Evolutionary conservation across 2,113 vertebrate genomes (phyloP), one percentile per base, ranked within the genome.

Genomic region (Zosterops borbonicus): DNA sequence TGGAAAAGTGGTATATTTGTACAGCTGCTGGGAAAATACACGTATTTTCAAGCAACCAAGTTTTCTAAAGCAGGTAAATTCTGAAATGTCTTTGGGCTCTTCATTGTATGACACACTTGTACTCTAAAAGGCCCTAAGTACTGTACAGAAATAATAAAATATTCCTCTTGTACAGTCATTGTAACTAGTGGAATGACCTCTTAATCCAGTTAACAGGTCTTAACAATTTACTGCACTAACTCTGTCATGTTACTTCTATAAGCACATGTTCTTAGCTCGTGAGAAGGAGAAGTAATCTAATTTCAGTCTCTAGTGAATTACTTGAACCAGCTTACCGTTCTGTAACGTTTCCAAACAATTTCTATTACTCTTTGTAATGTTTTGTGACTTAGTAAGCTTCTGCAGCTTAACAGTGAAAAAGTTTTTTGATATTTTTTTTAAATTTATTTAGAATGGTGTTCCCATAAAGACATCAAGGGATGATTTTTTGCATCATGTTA

Each of bases 361-460:
- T 67, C 6, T 39, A 37, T 46, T 68, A 55, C 50, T 76, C 75
- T 60, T 64, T 31, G 5, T 11, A 68, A 73, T 27, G 8, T 27
- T 29, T 76, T 50, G 6, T 47, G 49, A 19, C 2, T 59, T 39
- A 25, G 3, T 60, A 69, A 81, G 6, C 9, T 83, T 77, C 21
- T 83, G 9, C 16, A 71, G 2, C 23, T 59, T 83, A 17, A 67
- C 9, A 52, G 18, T 50, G 16, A 65, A 64, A 69, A 78, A 0
- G 1, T 3, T 13, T 31, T 39, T 20, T n/a, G 11, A 2, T 11
- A 11, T n/a, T 15, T 2, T 11, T n/a, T 44, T 25, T 31, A 10
- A 39, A 39, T 18, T 71, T 42, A 44, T 76, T 59, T 13, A 31
- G 5, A 22, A 6, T 47, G 3, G 14, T 37, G 1, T 55, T 4